A percentile compares a stretch with the other conserved stretches of the same genome.
These are phyloP conservation scores for Drosophila bocqueti DNA, from an alignment of 1,140 invertebrate species.

Conservation along the genomic window DNA sequence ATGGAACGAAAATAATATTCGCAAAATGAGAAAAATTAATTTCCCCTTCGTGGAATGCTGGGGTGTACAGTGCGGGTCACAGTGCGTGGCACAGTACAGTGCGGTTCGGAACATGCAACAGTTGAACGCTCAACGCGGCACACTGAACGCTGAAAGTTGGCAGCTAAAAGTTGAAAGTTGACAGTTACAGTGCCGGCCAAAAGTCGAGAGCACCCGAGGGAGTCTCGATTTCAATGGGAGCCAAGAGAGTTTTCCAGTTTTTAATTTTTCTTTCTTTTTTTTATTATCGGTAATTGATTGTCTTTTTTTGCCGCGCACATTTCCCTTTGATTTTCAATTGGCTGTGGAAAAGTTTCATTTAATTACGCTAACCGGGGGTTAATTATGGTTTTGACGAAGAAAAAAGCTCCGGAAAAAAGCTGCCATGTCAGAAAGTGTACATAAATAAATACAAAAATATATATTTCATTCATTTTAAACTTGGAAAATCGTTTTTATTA, in stretches of 20 bases:
- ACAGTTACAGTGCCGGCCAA: constrained; percentile 10
- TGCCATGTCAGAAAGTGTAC: neutral
- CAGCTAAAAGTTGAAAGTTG: constrained; percentile 7
- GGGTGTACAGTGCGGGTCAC: neutral
- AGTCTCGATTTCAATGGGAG: constrained; percentile 15
- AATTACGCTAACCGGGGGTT: constrained; percentile 7
- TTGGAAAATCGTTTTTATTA: neutral
- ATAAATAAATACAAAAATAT: neutral
- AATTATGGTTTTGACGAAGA: neutral
- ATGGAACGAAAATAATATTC: constrained; percentile 64
- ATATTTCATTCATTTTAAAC: neutral
- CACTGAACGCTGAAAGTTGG: constrained; percentile 5
- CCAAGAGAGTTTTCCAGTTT: neutral
- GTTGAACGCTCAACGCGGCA: constrained; percentile 6
- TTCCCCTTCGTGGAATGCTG: constrained; percentile 39
- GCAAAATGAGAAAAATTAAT: constrained; percentile 76
- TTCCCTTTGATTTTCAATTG: constrained; percentile 10
- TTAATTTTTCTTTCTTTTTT: neutral
- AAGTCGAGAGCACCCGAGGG: constrained; percentile 7
- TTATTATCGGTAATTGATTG: constrained; percentile 16
- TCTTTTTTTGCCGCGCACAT: neutral
- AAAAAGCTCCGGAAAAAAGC: neutral
- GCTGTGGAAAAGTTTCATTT: constrained; percentile 1
- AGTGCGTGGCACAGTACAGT: neutral
- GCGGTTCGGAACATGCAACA: constrained; percentile 18